Conservation (phyloP, 2,797 vertebrate genomes). For the Halcyon leucocephala region DNA sequence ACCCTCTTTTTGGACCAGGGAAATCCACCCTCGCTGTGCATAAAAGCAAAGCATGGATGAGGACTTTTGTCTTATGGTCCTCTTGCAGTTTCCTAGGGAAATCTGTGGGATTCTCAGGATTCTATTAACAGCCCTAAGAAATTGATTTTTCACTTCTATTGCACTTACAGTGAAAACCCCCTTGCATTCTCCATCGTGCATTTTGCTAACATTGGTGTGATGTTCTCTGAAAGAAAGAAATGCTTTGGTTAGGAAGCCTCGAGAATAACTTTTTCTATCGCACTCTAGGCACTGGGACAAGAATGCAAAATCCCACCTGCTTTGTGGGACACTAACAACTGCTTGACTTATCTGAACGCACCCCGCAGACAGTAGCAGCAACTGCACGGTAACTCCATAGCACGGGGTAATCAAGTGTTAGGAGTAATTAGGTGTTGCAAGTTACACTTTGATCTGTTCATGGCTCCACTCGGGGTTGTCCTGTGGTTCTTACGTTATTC, state of each 20-base stretch:
- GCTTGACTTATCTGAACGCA: neutral
- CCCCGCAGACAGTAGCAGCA: neutral
- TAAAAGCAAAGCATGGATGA: neutral
- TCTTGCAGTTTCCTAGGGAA: neutral
- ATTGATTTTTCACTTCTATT: neutral
- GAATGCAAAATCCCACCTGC: neutral
- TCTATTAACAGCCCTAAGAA: neutral
- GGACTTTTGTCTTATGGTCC: neutral
- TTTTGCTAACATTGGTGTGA: neutral
- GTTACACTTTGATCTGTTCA: neutral
- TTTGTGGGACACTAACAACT: neutral
- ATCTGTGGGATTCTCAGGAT: neutral
- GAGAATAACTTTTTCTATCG: neutral
- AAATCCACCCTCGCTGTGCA: neutral
- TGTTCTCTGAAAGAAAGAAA: constrained; percentile 49
- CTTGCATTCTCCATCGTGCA: constrained; percentile 28
- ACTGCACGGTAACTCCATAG: neutral
- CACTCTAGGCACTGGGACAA: neutral
- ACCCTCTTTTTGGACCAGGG: neutral
- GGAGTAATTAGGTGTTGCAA: neutral
- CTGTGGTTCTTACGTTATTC: neutral
- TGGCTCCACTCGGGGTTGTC: neutral
- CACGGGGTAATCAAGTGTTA: neutral
- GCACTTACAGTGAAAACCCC: constrained; percentile 16
- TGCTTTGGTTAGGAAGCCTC: neutral